Evolutionary conservation across 2,888 invertebrate species (phyloP).

Genomic region (Ceratothoa steindachneri): DNA sequence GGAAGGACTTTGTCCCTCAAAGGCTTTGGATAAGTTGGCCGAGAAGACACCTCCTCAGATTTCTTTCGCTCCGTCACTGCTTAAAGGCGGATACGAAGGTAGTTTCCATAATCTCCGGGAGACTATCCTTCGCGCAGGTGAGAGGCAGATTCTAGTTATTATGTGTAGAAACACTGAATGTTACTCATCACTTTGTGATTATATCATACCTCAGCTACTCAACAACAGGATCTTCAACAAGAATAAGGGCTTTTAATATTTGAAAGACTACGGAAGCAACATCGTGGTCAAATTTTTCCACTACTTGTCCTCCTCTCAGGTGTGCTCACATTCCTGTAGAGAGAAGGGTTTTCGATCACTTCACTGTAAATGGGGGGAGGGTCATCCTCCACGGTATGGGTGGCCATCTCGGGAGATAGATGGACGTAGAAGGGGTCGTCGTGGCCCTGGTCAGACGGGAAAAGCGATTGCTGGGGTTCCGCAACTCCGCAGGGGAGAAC

Average conservation of each 20-base stretch:
- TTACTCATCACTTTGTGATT: neutral
- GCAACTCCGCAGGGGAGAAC: neutral
- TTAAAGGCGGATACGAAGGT: neutral
- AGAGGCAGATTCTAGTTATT: neutral
- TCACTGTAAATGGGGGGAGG: constrained; percentile 7
- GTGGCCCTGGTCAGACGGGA: neutral
- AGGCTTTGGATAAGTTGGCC: neutral
- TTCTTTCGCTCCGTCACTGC: neutral
- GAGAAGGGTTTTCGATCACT: constrained; percentile 5
- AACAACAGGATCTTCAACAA: constrained; percentile 7
- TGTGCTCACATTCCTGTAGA: neutral
- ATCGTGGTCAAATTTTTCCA: constrained; percentile 7
- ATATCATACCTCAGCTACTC: neutral
- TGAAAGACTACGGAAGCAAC: constrained; percentile 10
- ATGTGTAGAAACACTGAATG: neutral
- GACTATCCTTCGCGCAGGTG: neutral
- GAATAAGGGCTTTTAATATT: constrained; percentile 5
- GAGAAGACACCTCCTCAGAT: neutral
- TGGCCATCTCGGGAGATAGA: neutral
- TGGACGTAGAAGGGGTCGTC: neutral
- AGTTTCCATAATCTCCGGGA: neutral
- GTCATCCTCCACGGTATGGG: neutral
- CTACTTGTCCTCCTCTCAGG: constrained; percentile 6
- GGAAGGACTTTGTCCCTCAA: neutral
- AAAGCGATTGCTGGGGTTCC: neutral